Percentiles rank a stretch among this genome's conserved stretches.
These are phyloP conservation scores for Hemibates koningsi DNA, from an alignment of 2,113 vertebrate genomes.

Conservation along the genomic window DNA sequence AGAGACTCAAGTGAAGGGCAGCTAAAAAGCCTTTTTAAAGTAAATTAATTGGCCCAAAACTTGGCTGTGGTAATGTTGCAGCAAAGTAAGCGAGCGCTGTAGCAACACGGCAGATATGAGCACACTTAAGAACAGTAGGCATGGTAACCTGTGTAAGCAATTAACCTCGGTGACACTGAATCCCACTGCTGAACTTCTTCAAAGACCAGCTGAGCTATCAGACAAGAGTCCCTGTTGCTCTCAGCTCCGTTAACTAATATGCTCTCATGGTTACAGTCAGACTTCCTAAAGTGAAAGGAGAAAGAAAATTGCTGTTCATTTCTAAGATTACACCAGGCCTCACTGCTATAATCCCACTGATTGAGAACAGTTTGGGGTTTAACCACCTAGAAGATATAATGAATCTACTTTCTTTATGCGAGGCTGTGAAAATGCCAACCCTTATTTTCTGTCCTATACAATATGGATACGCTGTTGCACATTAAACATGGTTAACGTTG, in stretches of 20 bases:
- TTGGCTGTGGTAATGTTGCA: not conserved
- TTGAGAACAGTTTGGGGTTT: not conserved
- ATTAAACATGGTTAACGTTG: not conserved
- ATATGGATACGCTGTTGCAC: not conserved
- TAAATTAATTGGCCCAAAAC: constrained; percentile 20
- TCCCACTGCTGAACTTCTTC: constrained; percentile 16
- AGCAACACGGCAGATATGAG: not conserved
- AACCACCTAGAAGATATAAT: not conserved
- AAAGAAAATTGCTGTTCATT: constrained; percentile 13
- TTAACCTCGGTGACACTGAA: constrained; percentile 58
- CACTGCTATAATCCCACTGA: not conserved
- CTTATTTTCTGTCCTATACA: not conserved
- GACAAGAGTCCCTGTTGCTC: constrained; percentile 15
- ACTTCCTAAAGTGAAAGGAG: constrained; percentile 18
- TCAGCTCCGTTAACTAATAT: constrained; percentile 12
- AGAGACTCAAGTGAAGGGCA: not conserved
- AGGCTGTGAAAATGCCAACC: not conserved
- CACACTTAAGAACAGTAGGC: constrained; percentile 20
- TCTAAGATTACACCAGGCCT: not conserved
- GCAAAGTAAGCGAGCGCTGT: not conserved
- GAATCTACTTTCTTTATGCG: not conserved
- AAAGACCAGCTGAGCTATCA: constrained; percentile 27
- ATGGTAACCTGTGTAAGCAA: constrained; percentile 42
- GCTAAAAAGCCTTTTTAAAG: constrained; percentile 19
- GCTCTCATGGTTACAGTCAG: not conserved